These are phyloP conservation scores for Adineta ricciae DNA, from an alignment of 2,888 invertebrate species.

Conservation along the genomic window DNA sequence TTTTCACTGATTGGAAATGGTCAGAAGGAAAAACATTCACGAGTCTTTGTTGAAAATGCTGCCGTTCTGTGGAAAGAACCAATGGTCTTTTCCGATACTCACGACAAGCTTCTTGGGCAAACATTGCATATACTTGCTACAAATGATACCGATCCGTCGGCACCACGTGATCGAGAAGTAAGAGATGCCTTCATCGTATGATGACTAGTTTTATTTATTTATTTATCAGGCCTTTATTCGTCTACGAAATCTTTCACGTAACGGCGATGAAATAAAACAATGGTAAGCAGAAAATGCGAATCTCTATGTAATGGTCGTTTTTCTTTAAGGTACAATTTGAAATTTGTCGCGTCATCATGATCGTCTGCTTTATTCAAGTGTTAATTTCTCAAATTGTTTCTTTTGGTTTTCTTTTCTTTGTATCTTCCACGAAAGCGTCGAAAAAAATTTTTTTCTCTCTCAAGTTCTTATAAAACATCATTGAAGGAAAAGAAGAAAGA, in stretches of 20 bases:
- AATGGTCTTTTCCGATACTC: background rate
- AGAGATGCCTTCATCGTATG: background rate
- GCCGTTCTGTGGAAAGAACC: background rate
- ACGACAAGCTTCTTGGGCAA: background rate
- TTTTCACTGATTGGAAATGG: background rate
- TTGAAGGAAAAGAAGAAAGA: no score
- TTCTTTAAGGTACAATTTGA: background rate
- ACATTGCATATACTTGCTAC: background rate
- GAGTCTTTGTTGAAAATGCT: background rate
- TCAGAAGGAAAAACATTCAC: background rate
- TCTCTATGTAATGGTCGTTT: background rate
- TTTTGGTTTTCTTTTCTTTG: no score
- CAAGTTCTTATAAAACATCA: no score
- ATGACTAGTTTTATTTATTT: background rate
- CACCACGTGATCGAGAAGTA: background rate
- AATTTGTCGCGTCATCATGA: background rate
- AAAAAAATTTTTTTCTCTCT: no score
- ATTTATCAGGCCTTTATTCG: background rate
- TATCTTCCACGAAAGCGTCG: no score
- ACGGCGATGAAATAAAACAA: background rate
- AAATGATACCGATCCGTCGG: background rate
- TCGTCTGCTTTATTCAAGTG: no score
- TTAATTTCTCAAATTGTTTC: no score
- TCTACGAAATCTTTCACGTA: background rate
- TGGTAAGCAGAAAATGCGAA: background rate